Percentiles rank a stretch among this genome's conserved stretches.
Evolutionary conservation across 2,797 vertebrate genomes (phyloP).

Genomic region (Threskiornis aethiopicus): DNA sequence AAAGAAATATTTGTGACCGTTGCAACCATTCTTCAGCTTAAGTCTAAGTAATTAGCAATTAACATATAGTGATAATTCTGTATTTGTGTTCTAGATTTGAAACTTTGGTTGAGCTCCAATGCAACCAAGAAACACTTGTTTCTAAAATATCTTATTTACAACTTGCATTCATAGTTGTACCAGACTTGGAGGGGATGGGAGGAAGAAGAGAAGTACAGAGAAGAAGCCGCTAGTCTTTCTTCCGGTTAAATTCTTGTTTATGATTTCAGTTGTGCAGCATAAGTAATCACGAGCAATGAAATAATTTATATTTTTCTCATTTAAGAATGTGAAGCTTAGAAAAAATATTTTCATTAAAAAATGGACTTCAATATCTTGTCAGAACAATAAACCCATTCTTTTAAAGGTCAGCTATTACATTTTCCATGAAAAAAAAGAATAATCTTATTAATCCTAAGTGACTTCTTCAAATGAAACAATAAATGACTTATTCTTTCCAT

Average conservation of each 20-base stretch:
- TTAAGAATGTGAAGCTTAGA: background rate
- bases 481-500: slow-evolving; percentile 4
- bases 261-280: background rate
- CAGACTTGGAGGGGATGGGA: background rate
- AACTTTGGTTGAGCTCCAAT: background rate
- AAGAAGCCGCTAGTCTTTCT: background rate
- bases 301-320: background rate
- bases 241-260: background rate
- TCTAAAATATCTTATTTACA: background rate
- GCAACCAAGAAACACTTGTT: background rate
- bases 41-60: background rate
- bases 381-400: background rate
- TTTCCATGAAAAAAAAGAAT: background rate
- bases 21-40: background rate
- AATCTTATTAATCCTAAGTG: slow-evolving; percentile 12
- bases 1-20: background rate
- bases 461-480: slow-evolving; percentile 23
- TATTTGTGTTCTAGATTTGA: background rate
- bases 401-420: background rate
- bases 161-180: background rate
- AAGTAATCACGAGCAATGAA: background rate
- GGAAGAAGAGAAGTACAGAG: background rate
- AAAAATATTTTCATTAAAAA: background rate
- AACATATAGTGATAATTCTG: background rate
- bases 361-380: background rate